A percentile compares a stretch with the other conserved stretches of the same genome.
Evolutionary conservation across 2,888 invertebrate species (phyloP).

Genomic region (Maniola hyperantus): DNA sequence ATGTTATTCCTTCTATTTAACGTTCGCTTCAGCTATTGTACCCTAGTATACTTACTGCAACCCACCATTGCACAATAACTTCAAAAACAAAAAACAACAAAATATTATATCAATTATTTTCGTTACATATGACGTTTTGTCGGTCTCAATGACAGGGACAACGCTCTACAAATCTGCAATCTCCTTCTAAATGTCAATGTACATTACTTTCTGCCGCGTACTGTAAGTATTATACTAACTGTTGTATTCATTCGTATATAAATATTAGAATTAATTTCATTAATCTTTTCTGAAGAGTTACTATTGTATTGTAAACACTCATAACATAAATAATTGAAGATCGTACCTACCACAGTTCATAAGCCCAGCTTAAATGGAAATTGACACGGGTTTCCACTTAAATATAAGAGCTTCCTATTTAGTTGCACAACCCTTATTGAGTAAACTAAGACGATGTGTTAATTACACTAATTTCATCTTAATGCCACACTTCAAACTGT

Average conservation of each 20-base stretch:
- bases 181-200: too few relatives aligned
- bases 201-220: too few relatives aligned
- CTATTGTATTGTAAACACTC: background rate
- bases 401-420: conserved; percentile 18
- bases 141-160: too few relatives aligned
- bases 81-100: too few relatives aligned
- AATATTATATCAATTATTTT: too few relatives aligned
- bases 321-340: conserved; percentile 17
- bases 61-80: too few relatives aligned
- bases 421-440: conserved; percentile 23
- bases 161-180: too few relatives aligned
- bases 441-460: conserved; percentile 23
- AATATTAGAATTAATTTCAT: background rate
- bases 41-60: too few relatives aligned
- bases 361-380: conserved; percentile 22
- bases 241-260: background rate
- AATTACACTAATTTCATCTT: conserved; percentile 18
- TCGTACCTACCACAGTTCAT: conserved; percentile 17
- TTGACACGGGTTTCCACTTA: conserved; percentile 29
- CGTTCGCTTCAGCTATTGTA: too few relatives aligned
- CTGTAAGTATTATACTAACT: too few relatives aligned
- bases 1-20: too few relatives aligned
- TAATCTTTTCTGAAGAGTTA: background rate
- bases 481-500: conserved; percentile 13
- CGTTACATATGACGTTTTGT: too few relatives aligned